These are phyloP conservation scores for Atrichornis clamosus DNA, from an alignment of 2,113 vertebrate species.

Conservation along the genomic window DNA sequence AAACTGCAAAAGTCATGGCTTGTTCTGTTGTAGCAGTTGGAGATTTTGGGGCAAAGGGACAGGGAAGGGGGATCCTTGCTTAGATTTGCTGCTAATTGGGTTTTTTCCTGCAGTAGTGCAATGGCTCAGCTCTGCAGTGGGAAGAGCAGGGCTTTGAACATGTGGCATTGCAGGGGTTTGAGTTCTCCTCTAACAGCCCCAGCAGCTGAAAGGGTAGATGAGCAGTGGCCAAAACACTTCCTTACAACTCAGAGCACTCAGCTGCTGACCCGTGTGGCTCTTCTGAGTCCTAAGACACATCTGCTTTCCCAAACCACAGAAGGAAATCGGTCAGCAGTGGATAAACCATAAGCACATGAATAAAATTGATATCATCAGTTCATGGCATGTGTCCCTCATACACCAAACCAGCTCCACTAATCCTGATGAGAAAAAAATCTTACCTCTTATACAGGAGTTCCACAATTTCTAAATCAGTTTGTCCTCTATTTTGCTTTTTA, in stretches of 20 bases:
- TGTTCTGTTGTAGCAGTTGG: not conserved
- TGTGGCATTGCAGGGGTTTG: not conserved
- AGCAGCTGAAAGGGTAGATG: not conserved
- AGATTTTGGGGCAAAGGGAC: not conserved
- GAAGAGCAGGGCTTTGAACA: not conserved
- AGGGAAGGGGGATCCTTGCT: not conserved
- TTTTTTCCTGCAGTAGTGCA: not conserved
- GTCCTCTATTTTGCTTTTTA: not conserved
- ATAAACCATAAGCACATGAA: not conserved
- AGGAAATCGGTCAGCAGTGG: not conserved
- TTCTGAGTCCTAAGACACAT: not conserved
- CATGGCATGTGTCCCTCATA: not conserved
- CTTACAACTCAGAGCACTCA: fast-evolving
- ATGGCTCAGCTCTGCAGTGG: not conserved
- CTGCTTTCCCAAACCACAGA: not conserved
- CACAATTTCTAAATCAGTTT: not conserved
- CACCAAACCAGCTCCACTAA: not conserved
- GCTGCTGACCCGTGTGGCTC: not conserved
- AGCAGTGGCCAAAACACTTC: not conserved
- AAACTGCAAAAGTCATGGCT: not conserved
- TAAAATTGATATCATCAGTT: not conserved
- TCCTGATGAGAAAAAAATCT: not conserved
- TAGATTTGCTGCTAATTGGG: not conserved
- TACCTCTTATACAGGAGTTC: not conserved
- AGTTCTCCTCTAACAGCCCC: not conserved